These are phyloP conservation scores for Melangyna quadrimaculata DNA, from an alignment of 2,888 invertebrate species.

Conservation along the genomic window DNA sequence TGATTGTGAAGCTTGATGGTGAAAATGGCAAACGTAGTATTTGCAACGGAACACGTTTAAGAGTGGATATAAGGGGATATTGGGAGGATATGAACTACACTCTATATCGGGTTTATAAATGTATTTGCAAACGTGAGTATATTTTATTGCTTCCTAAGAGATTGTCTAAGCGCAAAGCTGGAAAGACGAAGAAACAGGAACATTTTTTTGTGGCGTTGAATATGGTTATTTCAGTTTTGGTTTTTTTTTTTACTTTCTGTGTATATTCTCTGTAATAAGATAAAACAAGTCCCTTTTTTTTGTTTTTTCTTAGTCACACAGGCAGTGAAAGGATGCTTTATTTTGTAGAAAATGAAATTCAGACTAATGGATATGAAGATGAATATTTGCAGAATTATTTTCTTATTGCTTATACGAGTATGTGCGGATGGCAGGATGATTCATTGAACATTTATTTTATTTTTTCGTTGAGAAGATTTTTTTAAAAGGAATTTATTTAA, in stretches of 20 bases:
- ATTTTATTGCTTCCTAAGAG: conserved; percentile 59
- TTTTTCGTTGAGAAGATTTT: not conserved
- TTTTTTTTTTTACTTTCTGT: conserved; percentile 7
- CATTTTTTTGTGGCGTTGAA: conserved; percentile 47
- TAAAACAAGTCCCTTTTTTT: conserved; percentile 12
- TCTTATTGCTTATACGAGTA: too few species aligned
- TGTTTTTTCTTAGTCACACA: not conserved
- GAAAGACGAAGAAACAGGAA: not conserved
- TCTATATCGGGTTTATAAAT: not conserved
- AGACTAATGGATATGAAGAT: conserved; percentile 51
- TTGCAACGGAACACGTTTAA: not conserved
- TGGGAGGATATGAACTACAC: not conserved
- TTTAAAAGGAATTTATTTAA: not conserved
- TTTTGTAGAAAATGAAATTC: conserved; percentile 54
- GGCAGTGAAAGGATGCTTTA: conserved; percentile 18
- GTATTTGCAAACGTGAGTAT: conserved; percentile 32
- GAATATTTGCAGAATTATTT: conserved; percentile 1
- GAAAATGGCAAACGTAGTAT: conserved; percentile 27
- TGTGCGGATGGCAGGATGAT: conserved; percentile 25
- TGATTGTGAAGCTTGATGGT: not conserved
- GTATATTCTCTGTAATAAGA: conserved; percentile 27
- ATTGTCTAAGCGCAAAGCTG: not conserved
- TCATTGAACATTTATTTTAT: conserved; percentile 28
- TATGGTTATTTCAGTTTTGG: not conserved
- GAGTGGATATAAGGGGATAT: not conserved